phyloP scores from a whole-genome alignment of 1,140 invertebrate genomes.

The Muscidifurax raptorellus region DNA sequence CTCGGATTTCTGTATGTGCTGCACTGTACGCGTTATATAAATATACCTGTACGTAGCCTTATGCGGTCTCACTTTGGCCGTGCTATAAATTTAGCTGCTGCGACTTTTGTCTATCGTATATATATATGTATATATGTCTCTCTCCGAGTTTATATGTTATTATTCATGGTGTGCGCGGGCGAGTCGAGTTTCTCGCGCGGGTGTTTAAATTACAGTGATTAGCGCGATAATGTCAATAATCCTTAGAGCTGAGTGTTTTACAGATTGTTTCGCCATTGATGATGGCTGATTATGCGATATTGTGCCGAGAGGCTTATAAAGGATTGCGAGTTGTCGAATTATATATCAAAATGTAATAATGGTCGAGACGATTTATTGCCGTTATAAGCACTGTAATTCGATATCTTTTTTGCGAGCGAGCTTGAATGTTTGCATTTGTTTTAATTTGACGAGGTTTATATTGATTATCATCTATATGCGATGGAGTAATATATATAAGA shows the following conservation, averaged over 20 bases:
- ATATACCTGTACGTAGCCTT: background rate
- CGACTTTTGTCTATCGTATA: constrained; percentile 5
- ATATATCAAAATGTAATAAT: constrained; percentile 36
- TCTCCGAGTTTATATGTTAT: background rate
- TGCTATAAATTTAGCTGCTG: constrained; percentile 16
- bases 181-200: constrained; percentile 40
- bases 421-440: background rate
- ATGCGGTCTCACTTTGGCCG: constrained; percentile 30
- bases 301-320: background rate
- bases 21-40: background rate
- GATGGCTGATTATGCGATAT: constrained; percentile 35
- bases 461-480: background rate
- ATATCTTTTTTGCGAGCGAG: background rate
- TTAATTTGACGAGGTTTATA: background rate
- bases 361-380: constrained; percentile 14
- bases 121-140: too few relatives aligned
- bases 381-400: background rate
- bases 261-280: constrained; percentile 36
- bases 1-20: background rate
- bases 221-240: constrained; percentile 47
- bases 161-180: constrained; percentile 3
- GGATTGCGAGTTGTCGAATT: constrained; percentile 32
- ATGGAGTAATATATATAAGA: background rate
- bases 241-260: constrained; percentile 30
- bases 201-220: constrained; percentile 47